These are phyloP conservation scores for Scaptomyza montana DNA, from an alignment of 1,140 invertebrate genomes.

Conservation along the genomic window DNA sequence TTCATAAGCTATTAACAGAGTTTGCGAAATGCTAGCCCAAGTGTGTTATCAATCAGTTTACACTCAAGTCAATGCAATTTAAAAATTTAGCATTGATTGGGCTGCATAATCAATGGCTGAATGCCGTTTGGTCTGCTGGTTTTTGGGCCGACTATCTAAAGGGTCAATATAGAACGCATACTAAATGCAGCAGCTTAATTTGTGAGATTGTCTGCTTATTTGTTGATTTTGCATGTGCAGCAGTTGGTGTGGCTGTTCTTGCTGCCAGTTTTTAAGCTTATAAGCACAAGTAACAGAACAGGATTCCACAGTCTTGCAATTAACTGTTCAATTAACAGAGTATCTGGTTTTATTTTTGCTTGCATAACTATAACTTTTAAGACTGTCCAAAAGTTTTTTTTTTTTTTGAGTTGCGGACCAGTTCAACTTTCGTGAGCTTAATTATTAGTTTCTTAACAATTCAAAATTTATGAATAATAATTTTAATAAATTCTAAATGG, in stretches of 20 bases:
- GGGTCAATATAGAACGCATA: slow-evolving; percentile 53
- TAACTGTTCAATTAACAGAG: slow-evolving; percentile 46
- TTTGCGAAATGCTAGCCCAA: slow-evolving; percentile 4
- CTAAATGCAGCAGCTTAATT: slow-evolving; percentile 70
- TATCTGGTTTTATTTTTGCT: slow-evolving; percentile 6
- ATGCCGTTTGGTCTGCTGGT: slow-evolving; percentile 7
- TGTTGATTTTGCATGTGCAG: slow-evolving; percentile 29
- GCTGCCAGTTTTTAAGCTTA: no score
- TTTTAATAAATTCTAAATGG: slow-evolving; percentile 44
- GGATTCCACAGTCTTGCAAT: slow-evolving; percentile 28
- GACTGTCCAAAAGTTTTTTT: slow-evolving; percentile 48
- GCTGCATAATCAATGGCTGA: slow-evolving; percentile 10
- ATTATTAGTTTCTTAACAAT: no score
- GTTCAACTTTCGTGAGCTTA: no score
- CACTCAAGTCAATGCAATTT: slow-evolving; percentile 16
- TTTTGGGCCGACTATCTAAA: slow-evolving; percentile 46
- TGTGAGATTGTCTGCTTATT: slow-evolving; percentile 60
- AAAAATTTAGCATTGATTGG: slow-evolving; percentile 19
- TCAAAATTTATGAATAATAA: no score
- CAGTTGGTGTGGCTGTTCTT: slow-evolving; percentile 17
- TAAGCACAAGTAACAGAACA: slow-evolving; percentile 30
- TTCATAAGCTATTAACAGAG: slow-evolving; percentile 7
- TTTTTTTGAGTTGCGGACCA: slow-evolving; percentile 54
- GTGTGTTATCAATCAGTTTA: slow-evolving; percentile 15
- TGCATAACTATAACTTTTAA: background rate